A percentile compares a stretch with the other conserved stretches of the same genome.
Evolutionary conservation across 2,797 vertebrate species (phyloP).

Genomic region (Cyclura pinguis): DNA sequence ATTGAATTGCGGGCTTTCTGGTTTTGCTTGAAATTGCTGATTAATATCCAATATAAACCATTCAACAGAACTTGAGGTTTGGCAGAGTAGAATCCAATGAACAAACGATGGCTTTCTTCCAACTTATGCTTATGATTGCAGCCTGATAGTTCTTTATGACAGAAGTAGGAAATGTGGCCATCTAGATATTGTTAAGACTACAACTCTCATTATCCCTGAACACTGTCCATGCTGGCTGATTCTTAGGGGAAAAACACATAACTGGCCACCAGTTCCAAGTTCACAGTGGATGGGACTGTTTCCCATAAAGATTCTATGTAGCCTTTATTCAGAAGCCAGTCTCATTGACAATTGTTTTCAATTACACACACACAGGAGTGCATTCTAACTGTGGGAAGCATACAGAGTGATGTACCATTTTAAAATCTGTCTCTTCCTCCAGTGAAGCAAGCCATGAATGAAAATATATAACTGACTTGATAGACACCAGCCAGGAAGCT

Average conservation of each 20-base stretch:
- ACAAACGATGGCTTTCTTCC: not conserved
- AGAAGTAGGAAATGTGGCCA: too few species aligned
- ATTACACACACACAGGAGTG: not conserved
- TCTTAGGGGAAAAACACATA: too few species aligned
- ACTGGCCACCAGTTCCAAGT: too few species aligned
- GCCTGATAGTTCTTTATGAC: not conserved
- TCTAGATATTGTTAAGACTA: too few species aligned
- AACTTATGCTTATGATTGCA: not conserved
- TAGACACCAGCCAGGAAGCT: not conserved
- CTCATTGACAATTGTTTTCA: not conserved
- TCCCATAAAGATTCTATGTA: not conserved
- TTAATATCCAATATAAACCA: not conserved
- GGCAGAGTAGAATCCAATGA: not conserved
- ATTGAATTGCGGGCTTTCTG: not conserved
- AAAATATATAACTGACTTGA: not conserved
- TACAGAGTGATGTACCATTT: not conserved
- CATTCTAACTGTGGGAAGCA: not conserved
- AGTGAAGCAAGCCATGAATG: not conserved
- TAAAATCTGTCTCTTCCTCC: not conserved
- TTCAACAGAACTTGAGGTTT: not conserved
- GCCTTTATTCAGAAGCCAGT: not conserved
- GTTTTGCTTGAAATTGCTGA: not conserved
- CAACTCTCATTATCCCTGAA: too few species aligned
- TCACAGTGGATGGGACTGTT: not conserved
- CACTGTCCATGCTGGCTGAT: too few species aligned